Base-by-base conservation (phyloP, 2,888 invertebrate genomes). In the Adelphocoris suturalis region DNA sequence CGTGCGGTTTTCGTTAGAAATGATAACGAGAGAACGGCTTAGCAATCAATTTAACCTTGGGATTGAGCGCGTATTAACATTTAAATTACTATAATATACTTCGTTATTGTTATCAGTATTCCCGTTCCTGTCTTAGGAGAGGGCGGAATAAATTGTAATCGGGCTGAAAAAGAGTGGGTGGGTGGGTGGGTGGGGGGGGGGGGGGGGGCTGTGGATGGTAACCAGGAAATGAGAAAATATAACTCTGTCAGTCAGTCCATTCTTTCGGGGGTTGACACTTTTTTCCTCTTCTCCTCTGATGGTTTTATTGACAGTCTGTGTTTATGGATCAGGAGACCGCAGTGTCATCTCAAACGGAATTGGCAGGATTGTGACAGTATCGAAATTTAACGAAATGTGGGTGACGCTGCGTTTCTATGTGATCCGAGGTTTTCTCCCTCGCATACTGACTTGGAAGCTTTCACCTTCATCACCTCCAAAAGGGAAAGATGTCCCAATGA, bases 21-120 rank as follows among this genome's bases (percentile, higher is more conserved):
- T 57, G 85, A 85, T 85, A 85, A 85, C 85, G 85, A 85, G 85
- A 46, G 85, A 61, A 37, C 85, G 85, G 85, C 85, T 85, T 57
- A 85, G 85, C 85, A 85, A 85, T 85, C 85, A 85, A 85, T 85
- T 85, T 85, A 85, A 85, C 85, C 52, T 85, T 57, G 37, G 28
- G 57, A 85, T 52, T 85, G 85, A 85, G 27, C 85, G 61, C 23
- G 55, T 85, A 85, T 85, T 85, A 85, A 85, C 85, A 85, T 85
- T 85, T 85, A 52, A 61, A 85, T 85, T 55, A 85, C 85, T 57
- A 85, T 85, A 61, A 57, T 85, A 55, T 57, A 78, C 78, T 78
- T 78, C 78, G 78, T 78, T 78, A 78, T 78, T 78, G 37, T 47
- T n/a, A 46, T 78, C 78, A 47, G 47, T 78, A 78, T 78, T 14